These are phyloP conservation scores for Actenoides hombroni DNA, from an alignment of 2,113 vertebrate genomes.

Conservation along the genomic window DNA sequence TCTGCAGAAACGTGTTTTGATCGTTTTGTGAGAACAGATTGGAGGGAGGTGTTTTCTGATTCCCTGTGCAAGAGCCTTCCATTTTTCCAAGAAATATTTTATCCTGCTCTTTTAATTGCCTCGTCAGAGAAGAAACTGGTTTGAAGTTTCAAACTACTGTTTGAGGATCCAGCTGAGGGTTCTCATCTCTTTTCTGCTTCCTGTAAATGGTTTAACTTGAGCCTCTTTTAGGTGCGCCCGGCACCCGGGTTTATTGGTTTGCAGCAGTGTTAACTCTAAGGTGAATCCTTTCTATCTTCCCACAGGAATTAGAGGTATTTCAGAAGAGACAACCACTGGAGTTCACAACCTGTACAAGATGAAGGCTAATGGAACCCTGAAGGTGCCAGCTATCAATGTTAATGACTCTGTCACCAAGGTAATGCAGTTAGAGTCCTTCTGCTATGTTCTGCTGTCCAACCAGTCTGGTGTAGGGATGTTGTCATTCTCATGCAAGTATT, in stretches of 20 bases:
- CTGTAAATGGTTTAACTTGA: neutral
- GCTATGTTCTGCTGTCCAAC: neutral
- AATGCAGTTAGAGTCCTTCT: neutral
- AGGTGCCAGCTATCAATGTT: constrained; percentile 95
- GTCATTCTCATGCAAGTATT: neutral
- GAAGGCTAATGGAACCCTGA: constrained; percentile 87
- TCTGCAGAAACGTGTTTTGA: neutral
- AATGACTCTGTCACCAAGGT: constrained; percentile 99
- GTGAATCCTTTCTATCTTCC: neutral
- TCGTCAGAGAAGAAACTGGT: neutral
- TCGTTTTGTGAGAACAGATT: neutral
- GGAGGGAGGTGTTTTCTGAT: neutral
- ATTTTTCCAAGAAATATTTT: neutral
- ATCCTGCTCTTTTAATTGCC: neutral
- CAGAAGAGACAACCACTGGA: constrained; percentile 96
- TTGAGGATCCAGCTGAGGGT: neutral
- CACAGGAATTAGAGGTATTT: constrained; percentile 90
- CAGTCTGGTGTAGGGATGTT: neutral
- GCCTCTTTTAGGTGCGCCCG: neutral
- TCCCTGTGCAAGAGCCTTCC: neutral
- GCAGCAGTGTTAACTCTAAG: neutral
- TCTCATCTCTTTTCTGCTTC: neutral
- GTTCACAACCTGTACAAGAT: constrained; percentile 99
- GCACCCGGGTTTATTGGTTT: neutral
- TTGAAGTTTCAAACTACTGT: neutral